Conservation (phyloP, 2,113 vertebrate species). For the Trachemys scripta region DNA sequence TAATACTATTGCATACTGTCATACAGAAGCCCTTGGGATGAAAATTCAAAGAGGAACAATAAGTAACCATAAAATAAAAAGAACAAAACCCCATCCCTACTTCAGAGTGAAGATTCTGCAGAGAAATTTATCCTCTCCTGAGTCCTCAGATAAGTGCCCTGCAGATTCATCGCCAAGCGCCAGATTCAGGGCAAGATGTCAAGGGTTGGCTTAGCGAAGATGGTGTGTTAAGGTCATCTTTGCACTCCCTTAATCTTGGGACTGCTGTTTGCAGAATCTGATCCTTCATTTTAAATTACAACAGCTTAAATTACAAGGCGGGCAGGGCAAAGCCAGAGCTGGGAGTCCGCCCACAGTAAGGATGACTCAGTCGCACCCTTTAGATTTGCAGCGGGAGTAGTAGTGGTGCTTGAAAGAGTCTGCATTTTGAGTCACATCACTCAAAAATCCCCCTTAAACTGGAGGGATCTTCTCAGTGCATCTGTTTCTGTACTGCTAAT, state of each 20-base stretch:
- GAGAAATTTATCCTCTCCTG: background rate
- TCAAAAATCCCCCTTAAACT: background rate
- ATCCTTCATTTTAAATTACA: no score
- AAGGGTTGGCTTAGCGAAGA: background rate
- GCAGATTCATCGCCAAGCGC: background rate
- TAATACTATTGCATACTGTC: conserved; percentile 63
- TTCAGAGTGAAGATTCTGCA: background rate
- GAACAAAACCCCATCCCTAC: background rate
- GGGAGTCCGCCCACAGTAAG: no score
- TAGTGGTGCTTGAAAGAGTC: no score
- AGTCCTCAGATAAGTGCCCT: background rate
- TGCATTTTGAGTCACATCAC: no score
- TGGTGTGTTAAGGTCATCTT: no score
- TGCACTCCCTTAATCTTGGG: no score
- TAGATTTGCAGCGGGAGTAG: no score
- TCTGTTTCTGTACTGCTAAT: accelerated
- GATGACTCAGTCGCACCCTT: no score
- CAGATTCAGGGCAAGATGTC: background rate
- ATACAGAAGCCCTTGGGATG: conserved; percentile 44
- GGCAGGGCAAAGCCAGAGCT: no score
- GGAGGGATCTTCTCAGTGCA: no score
- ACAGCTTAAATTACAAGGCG: no score
- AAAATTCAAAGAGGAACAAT: conserved; percentile 41
- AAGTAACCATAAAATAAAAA: conserved; percentile 19
- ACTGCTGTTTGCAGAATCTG: no score